Conservation (phyloP, 2,888 invertebrate species). For the Osmoderma eremita region DNA sequence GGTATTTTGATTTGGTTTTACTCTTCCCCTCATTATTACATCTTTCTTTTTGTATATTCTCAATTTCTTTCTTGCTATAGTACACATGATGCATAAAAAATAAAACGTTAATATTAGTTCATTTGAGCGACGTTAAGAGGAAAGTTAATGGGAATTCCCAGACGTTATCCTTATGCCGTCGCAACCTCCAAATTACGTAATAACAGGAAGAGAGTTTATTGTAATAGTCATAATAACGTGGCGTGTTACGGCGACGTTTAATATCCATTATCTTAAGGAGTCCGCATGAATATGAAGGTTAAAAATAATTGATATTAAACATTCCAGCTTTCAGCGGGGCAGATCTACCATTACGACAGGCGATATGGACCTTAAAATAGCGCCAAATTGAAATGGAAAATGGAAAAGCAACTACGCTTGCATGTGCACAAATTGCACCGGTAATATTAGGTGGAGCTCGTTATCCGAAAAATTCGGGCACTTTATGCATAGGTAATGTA, state of each 20-base stretch:
- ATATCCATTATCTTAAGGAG: slow-evolving; percentile 34
- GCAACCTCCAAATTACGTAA: slow-evolving; percentile 22
- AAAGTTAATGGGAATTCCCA: slow-evolving; percentile 17
- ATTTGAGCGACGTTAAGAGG: neutral
- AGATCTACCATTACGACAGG: neutral
- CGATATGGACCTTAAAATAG: neutral
- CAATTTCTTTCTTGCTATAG: too few relatives aligned
- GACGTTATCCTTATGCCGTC: slow-evolving; percentile 3
- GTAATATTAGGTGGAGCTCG: neutral
- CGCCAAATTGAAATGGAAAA: slow-evolving; percentile 7
- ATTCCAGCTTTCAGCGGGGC: neutral
- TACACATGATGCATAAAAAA: too few relatives aligned
- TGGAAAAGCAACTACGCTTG: neutral
- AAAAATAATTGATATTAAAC: slow-evolving; percentile 22
- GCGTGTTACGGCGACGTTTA: slow-evolving; percentile 24
- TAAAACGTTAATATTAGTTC: too few relatives aligned
- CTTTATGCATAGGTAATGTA: too few relatives aligned
- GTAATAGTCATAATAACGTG: slow-evolving; percentile 15
- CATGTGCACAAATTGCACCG: neutral
- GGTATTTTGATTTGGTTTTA: too few relatives aligned
- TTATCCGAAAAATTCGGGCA: neutral
- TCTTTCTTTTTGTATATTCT: too few relatives aligned
- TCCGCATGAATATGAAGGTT: slow-evolving; percentile 18
- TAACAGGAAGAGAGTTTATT: slow-evolving; percentile 32
- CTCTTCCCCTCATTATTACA: too few relatives aligned